Conservation (phyloP, 2,888 invertebrate genomes). For the Pollenia angustigena region DNA sequence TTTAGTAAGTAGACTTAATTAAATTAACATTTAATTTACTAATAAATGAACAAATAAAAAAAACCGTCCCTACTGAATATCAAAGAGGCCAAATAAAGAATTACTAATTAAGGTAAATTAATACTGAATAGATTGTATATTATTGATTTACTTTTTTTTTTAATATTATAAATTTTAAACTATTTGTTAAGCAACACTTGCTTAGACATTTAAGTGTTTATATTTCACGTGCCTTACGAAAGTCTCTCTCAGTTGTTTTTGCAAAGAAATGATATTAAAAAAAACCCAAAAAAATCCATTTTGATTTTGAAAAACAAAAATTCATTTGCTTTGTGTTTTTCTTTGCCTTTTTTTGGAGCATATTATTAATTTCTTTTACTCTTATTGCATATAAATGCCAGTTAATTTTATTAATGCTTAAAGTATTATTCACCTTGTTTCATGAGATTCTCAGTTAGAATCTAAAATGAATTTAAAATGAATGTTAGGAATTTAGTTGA, state of each 20-base stretch:
- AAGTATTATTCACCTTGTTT: constrained; percentile 58
- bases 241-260: constrained; percentile 54
- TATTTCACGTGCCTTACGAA: constrained; percentile 36
- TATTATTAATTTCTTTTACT: constrained; percentile 65
- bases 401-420: constrained; percentile 43
- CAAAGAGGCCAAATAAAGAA: neutral
- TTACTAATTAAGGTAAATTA: constrained; percentile 9
- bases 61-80: neutral
- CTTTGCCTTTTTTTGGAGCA: constrained; percentile 55
- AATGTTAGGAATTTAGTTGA: constrained; percentile 62
- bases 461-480: neutral
- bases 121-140: constrained; percentile 15
- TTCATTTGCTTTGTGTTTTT: constrained; percentile 4
- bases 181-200: constrained; percentile 31
- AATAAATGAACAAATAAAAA: too few species aligned
- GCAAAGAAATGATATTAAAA: neutral
- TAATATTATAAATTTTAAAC: neutral
- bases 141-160: constrained; percentile 27
- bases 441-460: constrained; percentile 9
- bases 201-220: constrained; percentile 19
- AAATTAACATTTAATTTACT: too few species aligned
- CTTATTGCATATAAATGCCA: constrained; percentile 67
- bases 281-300: constrained; percentile 11
- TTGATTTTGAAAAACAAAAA: constrained; percentile 43
- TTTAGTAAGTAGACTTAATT: too few species aligned